These are phyloP conservation scores for Hirtodrosophila confusa DNA, from an alignment of 2,888 invertebrate species.

Conservation along the genomic window DNA sequence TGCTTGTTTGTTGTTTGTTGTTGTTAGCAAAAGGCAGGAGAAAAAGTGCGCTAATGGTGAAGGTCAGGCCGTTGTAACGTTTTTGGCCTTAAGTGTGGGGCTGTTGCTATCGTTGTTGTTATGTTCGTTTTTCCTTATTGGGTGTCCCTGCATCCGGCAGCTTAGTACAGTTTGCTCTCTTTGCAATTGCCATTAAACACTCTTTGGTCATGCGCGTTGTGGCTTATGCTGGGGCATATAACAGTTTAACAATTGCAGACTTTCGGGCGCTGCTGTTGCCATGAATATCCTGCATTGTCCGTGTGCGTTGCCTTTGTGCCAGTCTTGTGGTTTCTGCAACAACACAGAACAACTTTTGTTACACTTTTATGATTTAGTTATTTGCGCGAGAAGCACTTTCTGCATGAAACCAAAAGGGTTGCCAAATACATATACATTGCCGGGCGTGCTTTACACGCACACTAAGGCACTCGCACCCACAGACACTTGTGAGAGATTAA, in stretches of 20 bases:
- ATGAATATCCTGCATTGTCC: conserved; percentile 4
- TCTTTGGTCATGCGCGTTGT: conserved; percentile 61
- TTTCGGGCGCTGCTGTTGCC: conserved; percentile 55
- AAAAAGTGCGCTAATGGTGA: conserved; percentile 70
- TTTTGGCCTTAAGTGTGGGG: conserved; percentile 45
- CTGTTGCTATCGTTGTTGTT: conserved; percentile 40
- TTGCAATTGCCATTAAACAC: neutral
- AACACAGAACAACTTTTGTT: conserved; percentile 46
- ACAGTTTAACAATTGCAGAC: conserved; percentile 74
- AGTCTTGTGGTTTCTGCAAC: conserved; percentile 46
- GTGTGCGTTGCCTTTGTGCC: neutral
- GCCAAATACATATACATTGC: neutral
- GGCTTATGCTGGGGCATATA: conserved; percentile 53
- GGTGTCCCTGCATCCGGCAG: conserved; percentile 42
- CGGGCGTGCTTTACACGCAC: neutral
- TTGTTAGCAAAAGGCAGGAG: conserved; percentile 33
- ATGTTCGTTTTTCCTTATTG: conserved; percentile 20
- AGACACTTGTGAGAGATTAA: conserved; percentile 28
- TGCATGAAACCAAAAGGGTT: conserved; percentile 15
- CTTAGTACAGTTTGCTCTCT: conserved; percentile 17
- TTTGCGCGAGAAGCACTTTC: conserved; percentile 40
- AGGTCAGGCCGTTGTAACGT: conserved; percentile 74
- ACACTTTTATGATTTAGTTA: conserved; percentile 51
- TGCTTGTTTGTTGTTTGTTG: conserved; percentile 44
- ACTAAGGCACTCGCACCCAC: neutral